A percentile compares a stretch with the other conserved stretches of the same genome.
Conservation (phyloP, 2,113 vertebrate species). For the human region GRCh38 chr3:40971501-40972000, state of each 20-base stretch:
- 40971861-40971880: slow-evolving; percentile 46
- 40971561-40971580: not conserved
- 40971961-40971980: not conserved
- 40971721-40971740: not conserved
- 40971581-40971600: not conserved
- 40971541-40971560: not conserved
- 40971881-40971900: slow-evolving; percentile 59
- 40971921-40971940: not conserved
- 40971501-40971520: not conserved
- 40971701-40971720: slow-evolving; percentile 1
- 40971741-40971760: not conserved
- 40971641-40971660: slow-evolving; percentile 19
- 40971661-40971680: slow-evolving; percentile 31
- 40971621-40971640: not conserved
- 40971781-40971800: slow-evolving; percentile 33
- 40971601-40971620: not conserved
- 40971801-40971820: slow-evolving; percentile 22
- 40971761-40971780: not conserved
- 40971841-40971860: slow-evolving; percentile 65
- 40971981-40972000: not conserved
- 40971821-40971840: slow-evolving; percentile 65
- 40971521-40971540: not conserved
- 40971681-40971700: not conserved
- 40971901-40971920: not conserved
- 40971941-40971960: not conserved